Percentiles rank a stretch among this genome's conserved stretches.
phyloP scores from a whole-genome alignment of 1,140 invertebrate genomes.

The Lepidurus arcticus region DNA sequence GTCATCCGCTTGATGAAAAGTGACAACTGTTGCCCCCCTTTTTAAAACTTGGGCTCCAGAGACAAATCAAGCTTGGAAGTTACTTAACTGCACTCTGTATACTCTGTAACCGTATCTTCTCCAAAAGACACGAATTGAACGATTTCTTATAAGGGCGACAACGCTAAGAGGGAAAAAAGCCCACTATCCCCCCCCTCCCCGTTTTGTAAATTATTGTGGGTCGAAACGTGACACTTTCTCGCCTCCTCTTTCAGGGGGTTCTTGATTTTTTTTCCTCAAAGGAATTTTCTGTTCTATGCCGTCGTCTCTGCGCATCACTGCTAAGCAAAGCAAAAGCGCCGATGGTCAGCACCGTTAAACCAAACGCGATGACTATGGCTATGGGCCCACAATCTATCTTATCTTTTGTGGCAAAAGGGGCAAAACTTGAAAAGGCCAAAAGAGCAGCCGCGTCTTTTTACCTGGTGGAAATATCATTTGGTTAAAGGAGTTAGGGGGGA shows the following conservation, averaged over 20 bases:
- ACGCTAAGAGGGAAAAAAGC: not conserved
- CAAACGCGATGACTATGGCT: not conserved
- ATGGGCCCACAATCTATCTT: conserved; percentile 13
- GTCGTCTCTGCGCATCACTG: conserved; percentile 7
- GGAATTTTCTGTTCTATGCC: not conserved
- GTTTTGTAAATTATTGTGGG: not conserved
- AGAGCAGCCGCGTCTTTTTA: not conserved
- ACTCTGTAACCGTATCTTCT: not conserved
- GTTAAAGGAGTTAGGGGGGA: not conserved
- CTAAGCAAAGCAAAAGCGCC: not conserved
- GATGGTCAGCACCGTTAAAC: conserved; percentile 12
- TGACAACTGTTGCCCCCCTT: conserved; percentile 9
- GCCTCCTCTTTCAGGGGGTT: conserved; percentile 5
- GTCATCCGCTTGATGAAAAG: not conserved
- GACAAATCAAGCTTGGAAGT: not conserved
- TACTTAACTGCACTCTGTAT: not conserved
- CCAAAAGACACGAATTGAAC: not conserved
- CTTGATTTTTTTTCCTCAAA: not conserved
- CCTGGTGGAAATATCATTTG: not conserved
- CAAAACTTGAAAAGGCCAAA: conserved; percentile 2
- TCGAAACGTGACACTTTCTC: conserved; percentile 18
- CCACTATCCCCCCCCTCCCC: not conserved
- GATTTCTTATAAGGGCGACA: not conserved
- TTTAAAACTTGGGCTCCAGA: not conserved
- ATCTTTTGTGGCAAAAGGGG: conserved; percentile 9